Base-by-base conservation (phyloP, 2,797 vertebrate species). In the Micropoecilia bifurca region DNA sequence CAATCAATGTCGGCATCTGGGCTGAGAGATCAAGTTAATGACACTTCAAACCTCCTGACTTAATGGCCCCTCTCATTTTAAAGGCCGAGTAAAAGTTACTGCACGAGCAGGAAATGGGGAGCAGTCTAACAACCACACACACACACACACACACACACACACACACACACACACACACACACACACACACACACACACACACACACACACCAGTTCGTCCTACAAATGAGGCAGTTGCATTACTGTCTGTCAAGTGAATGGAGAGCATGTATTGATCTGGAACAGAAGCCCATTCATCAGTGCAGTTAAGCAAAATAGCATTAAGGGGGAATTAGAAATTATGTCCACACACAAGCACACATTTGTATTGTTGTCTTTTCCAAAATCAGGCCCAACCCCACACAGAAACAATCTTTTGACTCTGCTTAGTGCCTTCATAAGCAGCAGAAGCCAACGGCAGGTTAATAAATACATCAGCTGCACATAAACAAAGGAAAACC, bases 181-280 rank as follows among this genome's bases (percentile, higher is more conserved):
- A 79, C 41, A 39, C 33, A 28, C 45, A 74, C 80, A 61, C 50
- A 55, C 79, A 3, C 22, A 12, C 53, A 55, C 53, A n/a, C 72
- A 25, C 76, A 77, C 22, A 50, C 81, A 72, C 79, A 25, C 59
- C 80, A 76, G 75, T 43, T 84, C 9, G 30, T 90, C 87, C 88
- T 80, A 91, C 89, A 91, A 93, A 94, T 84, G 85, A 91, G 91
- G 75, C 86, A 3, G 80, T 87, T 90, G 89, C 90, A 91, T 93
- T 92, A 88, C 80, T 88, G 88, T 90, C 83, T 71, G 78, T 85
- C 83, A 71, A 50, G 81, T 83, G 90, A 90, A 91, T 88, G 87
- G 87, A 84, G 89, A 84, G 87, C 22, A 16, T 33, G 48, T 93
- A 95, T 95, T 85, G 91, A 94, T 95, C 85, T 76, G 80, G 59